Evolutionary conservation across 1,140 invertebrate species (phyloP), one percentile per base, ranked within the genome.

Genomic region (Solen grandis): DNA sequence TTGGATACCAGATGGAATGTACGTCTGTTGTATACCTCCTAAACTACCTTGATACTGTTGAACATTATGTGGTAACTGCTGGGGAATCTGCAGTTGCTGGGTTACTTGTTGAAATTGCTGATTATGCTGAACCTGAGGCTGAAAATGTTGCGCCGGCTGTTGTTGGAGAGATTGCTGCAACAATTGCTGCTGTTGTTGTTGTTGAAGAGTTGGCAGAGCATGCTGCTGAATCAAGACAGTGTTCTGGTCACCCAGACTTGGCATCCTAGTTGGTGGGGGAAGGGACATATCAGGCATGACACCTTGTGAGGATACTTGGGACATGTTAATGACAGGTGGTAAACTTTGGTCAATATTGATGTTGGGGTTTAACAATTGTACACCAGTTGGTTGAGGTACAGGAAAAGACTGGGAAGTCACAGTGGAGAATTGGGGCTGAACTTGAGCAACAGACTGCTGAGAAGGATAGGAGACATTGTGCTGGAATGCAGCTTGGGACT

Each of bases 281-380:
- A 76, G 38, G 3, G 73, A 76, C 73, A 76, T 76, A 41, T 73
- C 70, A 57, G 70, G 68, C 57, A 33, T 10, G 1, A 29, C 35
- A 36, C 50, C 54, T n/a, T 57, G n/a, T 10, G 8, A 46, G 41
- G 8, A 8, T 46, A 19, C 19, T 46, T 46, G 41, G 41, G n/a
- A 46, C 8, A 46, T 8, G 46, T 73, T 73, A n/a, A 57, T 52
- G 1, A 73, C 70, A 29, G 70, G 57, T 60, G 70, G 57, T 27
- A 73, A 60, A 73, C 70, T 73, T 27, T 59, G 70, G 35, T 73
- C 70, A 27, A 73, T 36, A 70, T 2, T n/a, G n/a, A 14, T 41
- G 14, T 35, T 31, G 8, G 50, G 16, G 25, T 2, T 36, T 22
- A 54, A 33, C 22, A 70, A 70, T 46, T 70, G 68, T 16, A 36